Evolutionary conservation across 1,140 invertebrate species (phyloP).

Genomic region (Propsilocerus akamusi): DNA sequence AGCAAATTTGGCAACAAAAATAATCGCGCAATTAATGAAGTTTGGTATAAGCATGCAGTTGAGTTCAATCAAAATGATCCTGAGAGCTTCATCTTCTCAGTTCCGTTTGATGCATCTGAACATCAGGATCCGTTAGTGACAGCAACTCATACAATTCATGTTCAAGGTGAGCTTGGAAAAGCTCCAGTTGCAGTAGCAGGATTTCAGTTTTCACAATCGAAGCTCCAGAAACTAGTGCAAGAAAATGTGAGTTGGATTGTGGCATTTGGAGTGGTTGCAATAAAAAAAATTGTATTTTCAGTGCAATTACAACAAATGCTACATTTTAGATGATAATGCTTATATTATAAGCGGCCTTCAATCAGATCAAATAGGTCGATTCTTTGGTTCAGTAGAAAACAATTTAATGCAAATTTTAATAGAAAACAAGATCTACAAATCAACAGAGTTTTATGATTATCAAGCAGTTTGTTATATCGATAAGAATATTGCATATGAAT

Average conservation of each 20-base stretch:
- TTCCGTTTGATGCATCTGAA: background rate
- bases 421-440: background rate
- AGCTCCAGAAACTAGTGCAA: background rate
- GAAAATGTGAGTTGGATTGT: too few relatives aligned
- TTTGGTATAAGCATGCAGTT: background rate
- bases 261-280: background rate
- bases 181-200: background rate
- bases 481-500: background rate
- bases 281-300: background rate
- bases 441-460: background rate
- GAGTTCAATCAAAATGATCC: background rate
- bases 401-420: background rate
- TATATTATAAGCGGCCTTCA: background rate
- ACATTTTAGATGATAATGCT: background rate
- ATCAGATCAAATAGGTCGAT: background rate
- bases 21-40: background rate
- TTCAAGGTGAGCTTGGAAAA: background rate
- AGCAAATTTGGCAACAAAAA: background rate
- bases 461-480: background rate
- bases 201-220: background rate
- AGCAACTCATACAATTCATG: background rate
- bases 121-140: background rate
- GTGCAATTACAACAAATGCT: background rate
- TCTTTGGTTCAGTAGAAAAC: background rate
- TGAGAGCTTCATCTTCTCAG: background rate